These are phyloP conservation scores for Propithecus perrieri DNA, from an alignment of 2,797 vertebrate species.

Conservation along the genomic window DNA sequence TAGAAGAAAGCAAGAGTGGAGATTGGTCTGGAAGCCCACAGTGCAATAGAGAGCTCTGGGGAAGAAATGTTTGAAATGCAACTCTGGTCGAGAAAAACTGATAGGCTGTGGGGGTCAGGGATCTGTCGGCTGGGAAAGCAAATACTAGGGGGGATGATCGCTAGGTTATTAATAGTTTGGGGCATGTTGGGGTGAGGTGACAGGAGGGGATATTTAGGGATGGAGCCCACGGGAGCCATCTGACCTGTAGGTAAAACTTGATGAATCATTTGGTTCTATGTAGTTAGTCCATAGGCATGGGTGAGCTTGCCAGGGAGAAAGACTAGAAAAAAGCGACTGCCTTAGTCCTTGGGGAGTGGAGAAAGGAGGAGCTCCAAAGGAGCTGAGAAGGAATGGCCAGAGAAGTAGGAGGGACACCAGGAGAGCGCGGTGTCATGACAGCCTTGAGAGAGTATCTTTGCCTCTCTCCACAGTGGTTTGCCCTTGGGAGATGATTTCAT, in stretches of 20 bases:
- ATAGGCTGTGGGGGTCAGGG: not conserved
- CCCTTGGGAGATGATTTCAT: not conserved
- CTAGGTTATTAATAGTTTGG: not conserved
- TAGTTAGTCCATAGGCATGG: no score
- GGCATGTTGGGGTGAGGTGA: not conserved
- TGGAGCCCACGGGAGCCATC: not conserved
- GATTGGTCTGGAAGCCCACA: not conserved
- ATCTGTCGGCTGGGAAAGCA: not conserved
- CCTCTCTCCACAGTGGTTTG: not conserved
- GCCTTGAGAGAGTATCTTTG: not conserved
- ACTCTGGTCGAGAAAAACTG: not conserved
- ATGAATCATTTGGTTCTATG: not conserved
- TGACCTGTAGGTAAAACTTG: not conserved
- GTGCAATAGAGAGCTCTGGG: not conserved
- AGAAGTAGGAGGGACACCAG: not conserved
- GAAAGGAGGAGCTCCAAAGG: not conserved
- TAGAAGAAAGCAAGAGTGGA: not conserved
- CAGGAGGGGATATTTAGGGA: not conserved
- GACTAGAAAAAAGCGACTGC: not conserved
- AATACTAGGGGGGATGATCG: accelerated
- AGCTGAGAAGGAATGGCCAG: not conserved
- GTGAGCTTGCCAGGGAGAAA: not conserved
- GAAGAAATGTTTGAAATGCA: not conserved
- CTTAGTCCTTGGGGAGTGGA: not conserved
- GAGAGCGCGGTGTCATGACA: accelerated